Percentiles rank a stretch among this genome's conserved stretches.
Conservation (phyloP, 2,113 vertebrate genomes). For the Hemiprocne comata region DNA sequence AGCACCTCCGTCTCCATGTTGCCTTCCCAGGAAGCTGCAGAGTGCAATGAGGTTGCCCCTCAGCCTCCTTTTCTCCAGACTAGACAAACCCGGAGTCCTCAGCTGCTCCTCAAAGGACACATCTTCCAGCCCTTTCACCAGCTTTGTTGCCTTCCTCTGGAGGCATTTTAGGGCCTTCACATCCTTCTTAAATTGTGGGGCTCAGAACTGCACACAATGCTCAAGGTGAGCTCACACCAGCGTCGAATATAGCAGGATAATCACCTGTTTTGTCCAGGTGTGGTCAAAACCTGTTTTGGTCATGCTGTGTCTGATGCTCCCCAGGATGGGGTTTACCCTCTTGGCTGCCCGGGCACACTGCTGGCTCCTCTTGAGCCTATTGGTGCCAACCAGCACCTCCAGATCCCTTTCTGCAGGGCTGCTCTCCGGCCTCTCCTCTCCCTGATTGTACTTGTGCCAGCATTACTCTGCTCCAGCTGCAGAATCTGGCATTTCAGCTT, state of each 20-base stretch:
- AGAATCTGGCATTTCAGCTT: too few species aligned
- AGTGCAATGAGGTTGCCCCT: background rate
- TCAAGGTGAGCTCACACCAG: too few species aligned
- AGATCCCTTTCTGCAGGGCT: too few species aligned
- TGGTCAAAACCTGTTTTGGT: too few species aligned
- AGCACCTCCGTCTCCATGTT: background rate
- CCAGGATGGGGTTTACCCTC: background rate
- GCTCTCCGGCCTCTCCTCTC: too few species aligned
- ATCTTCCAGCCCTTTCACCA: background rate
- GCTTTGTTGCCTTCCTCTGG: background rate
- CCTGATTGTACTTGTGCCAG: too few species aligned
- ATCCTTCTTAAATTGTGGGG: too few species aligned
- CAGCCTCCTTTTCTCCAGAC: background rate
- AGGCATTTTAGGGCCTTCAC: too few species aligned
- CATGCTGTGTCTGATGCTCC: too few species aligned
- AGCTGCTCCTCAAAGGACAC: background rate
- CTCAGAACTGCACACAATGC: too few species aligned
- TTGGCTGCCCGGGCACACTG: background rate
- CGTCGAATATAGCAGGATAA: too few species aligned
- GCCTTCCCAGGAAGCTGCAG: background rate
- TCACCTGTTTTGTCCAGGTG: too few species aligned
- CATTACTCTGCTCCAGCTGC: accelerated
- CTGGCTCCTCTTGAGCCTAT: background rate
- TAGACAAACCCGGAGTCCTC: background rate
- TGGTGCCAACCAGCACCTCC: background rate